A percentile compares a stretch with the other conserved stretches of the same genome.
phyloP scores from a whole-genome alignment of 2,113 vertebrate genomes.

The Aspidoscelis tigris region DNA sequence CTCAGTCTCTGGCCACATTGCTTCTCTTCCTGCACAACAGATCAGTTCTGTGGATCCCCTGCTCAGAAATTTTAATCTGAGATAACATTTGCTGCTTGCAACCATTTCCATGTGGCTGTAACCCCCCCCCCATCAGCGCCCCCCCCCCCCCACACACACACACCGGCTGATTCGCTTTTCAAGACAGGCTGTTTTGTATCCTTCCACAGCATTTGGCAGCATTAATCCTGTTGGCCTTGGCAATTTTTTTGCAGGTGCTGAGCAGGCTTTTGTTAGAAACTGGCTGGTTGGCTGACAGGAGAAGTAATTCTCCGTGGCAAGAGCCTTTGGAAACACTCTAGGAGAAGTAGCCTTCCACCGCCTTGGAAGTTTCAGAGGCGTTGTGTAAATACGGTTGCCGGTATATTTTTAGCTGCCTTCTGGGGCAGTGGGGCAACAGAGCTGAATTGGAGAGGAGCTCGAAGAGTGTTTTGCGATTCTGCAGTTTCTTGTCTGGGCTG shows the following conservation, averaged over 20 bases:
- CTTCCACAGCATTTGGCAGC: neutral
- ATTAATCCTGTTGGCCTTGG: neutral
- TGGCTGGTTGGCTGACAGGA: slow-evolving; percentile 21
- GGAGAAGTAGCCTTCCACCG: neutral
- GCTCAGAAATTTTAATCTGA: neutral
- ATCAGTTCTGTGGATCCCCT: neutral
- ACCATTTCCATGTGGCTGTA: neutral
- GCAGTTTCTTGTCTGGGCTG: neutral
- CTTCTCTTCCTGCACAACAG: neutral
- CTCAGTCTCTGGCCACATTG: neutral
- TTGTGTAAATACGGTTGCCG: neutral
- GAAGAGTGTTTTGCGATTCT: neutral
- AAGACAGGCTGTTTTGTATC: neutral
- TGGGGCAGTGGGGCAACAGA: neutral
- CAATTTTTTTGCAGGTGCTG: neutral
- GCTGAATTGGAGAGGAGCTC: too few relatives aligned
- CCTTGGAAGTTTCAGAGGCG: neutral
- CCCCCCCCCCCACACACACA: neutral
- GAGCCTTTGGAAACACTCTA: slow-evolving; percentile 9
- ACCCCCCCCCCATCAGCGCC: neutral
- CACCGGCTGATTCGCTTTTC: neutral
- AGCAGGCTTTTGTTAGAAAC: slow-evolving; percentile 19
- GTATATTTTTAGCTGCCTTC: neutral
- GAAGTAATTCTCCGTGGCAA: slow-evolving; percentile 18
- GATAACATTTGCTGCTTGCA: neutral